phyloP scores from a whole-genome alignment of 2,797 vertebrate species.

The Xiphorhynchus erythropygius region DNA sequence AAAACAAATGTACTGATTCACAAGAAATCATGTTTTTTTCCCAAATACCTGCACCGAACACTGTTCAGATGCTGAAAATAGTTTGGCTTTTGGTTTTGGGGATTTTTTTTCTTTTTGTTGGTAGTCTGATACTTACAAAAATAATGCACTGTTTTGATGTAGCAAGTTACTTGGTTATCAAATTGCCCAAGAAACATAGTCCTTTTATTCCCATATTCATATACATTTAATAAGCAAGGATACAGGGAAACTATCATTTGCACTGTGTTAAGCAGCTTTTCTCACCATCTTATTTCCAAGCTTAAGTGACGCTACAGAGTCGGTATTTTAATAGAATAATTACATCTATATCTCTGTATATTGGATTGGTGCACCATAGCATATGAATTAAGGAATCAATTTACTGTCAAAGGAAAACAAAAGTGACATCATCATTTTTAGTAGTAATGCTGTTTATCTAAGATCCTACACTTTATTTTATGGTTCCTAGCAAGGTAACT shows the following conservation, averaged over 20 bases:
- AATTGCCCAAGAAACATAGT: not conserved
- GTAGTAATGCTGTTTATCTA: not conserved
- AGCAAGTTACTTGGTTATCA: not conserved
- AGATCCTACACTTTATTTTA: not conserved
- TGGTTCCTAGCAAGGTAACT: not conserved
- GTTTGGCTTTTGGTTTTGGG: not conserved
- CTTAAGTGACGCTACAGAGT: not conserved
- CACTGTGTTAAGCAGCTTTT: not conserved
- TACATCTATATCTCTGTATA: not conserved
- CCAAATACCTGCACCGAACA: not conserved
- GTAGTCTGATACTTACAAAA: not conserved
- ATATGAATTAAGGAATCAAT: not conserved
- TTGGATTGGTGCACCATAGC: not conserved
- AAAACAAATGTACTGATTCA: slow-evolving; percentile 14
- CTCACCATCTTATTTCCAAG: not conserved
- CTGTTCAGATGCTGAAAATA: not conserved
- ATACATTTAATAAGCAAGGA: not conserved
- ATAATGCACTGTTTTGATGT: not conserved
- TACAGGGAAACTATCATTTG: not conserved
- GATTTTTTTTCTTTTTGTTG: not conserved
- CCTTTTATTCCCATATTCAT: not conserved
- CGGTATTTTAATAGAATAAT: not conserved
- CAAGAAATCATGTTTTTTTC: slow-evolving; percentile 2
- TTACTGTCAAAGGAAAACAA: not conserved
- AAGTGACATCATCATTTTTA: not conserved